Evolutionary conservation across 2,797 vertebrate genomes (phyloP), one percentile per base, ranked within the genome.

Genomic region (Pantherophis vulpinus): DNA sequence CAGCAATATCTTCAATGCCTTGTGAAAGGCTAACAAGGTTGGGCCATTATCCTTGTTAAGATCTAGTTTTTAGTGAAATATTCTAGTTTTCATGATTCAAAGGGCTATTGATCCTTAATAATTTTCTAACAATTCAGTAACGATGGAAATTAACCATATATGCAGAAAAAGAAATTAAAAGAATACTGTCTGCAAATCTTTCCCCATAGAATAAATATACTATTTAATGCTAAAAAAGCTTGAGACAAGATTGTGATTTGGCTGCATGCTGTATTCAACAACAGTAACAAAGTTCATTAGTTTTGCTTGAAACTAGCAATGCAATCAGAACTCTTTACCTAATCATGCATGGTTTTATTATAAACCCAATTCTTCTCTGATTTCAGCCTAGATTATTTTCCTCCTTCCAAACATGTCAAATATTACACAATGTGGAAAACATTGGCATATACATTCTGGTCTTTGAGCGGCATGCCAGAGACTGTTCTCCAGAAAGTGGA

Each of bases 161-260:
- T 96, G 94, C 95, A 96, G 2, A 92, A 95, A 94, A 0, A 94
- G 94, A 96, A 96, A 96, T 94, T 97, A 95, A 95, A 96, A 96
- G 93, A 94, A 95, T 94, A 95, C 94, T 95, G 95, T 94, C 95
- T 96, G 93, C 95, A 92, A 94, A 96, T 93, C 93, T 93, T 91
- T 96, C 95, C 95, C 93, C 94, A 94, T 92, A 95, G 90, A 94
- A 95, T 94, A 94, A 96, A 95, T 93, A 91, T 90, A 90, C 93
- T 95, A 93, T 92, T 95, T 93, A 86, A 91, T 96, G n/a, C 1
- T 94, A 93, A 95, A 94, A 93, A 92, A 95, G 88, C 86, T 94
- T 42, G 94, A 94, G 95, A 95, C 89, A 95, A 87, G 10, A 23
- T 51, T 0, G 93, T 92, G 91, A 96, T 94, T 95, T 96, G 94